Evolutionary conservation across 2,113 vertebrate genomes (phyloP).

Genomic region (Piprites chloris): DNA sequence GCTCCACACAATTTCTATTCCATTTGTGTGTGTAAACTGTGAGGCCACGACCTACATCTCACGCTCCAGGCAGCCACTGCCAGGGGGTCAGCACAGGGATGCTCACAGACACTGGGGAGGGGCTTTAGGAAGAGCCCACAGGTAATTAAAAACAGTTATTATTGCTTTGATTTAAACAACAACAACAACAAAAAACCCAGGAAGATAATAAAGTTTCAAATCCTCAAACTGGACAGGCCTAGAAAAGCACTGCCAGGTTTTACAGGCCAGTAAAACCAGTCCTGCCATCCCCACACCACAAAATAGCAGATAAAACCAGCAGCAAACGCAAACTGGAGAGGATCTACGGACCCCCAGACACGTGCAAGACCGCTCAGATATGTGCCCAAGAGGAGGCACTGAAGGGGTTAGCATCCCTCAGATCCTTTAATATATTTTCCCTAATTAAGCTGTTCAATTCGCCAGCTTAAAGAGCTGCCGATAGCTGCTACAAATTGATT

Average conservation of each 20-base stretch:
- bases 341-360: background rate
- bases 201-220: background rate
- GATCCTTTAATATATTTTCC: constrained; percentile 59
- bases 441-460: constrained; percentile 62
- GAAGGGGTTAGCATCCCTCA: constrained; percentile 7
- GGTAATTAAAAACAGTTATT: background rate
- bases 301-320: background rate
- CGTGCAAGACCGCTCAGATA: background rate
- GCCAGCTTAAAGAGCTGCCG: constrained; percentile 64
- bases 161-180: background rate
- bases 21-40: background rate
- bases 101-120: background rate
- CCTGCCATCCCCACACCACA: fast-evolving
- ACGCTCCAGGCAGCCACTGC: background rate
- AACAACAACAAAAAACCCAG: too few relatives aligned
- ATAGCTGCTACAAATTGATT: constrained; percentile 74
- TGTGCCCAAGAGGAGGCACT: background rate
- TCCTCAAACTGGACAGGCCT: background rate
- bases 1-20: background rate
- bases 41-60: background rate
- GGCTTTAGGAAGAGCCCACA: background rate
- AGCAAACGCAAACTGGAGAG: background rate
- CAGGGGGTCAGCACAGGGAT: background rate
- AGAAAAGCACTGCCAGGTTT: background rate
- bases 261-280: background rate